A percentile compares a stretch with the other conserved stretches of the same genome.
Conservation (phyloP, 1,140 invertebrate genomes). For the Coptotermes formosanus region DNA sequence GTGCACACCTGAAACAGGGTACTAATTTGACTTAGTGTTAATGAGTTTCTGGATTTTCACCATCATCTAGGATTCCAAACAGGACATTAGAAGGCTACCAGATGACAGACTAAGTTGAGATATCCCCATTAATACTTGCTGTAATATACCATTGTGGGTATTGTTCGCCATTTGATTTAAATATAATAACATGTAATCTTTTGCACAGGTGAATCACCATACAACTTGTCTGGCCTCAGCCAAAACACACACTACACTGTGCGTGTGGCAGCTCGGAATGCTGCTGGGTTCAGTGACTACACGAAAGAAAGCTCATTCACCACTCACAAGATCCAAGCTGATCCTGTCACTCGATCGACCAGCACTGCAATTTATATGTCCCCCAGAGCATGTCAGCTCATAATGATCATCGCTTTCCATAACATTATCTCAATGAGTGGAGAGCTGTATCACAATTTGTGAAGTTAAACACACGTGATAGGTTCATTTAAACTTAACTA, state of each 20-base stretch:
- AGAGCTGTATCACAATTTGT: neutral
- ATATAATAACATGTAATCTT: no score
- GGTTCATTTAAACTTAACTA: neutral
- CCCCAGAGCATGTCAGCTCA: neutral
- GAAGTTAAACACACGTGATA: neutral
- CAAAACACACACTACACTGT: slow-evolving; percentile 43
- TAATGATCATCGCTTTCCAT: neutral
- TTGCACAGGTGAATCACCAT: slow-evolving; percentile 35
- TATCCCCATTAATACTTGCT: no score
- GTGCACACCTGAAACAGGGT: no score
- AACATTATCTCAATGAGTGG: neutral
- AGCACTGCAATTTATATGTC: neutral
- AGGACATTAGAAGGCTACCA: no score
- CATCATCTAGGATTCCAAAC: no score
- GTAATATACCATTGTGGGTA: no score
- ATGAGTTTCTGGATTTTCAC: no score
- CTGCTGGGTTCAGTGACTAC: slow-evolving; percentile 43
- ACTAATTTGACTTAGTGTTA: no score
- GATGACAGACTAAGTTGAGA: no score
- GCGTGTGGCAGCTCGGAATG: slow-evolving; percentile 42
- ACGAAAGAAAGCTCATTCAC: slow-evolving; percentile 21
- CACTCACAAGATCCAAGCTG: neutral
- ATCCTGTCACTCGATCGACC: slow-evolving; percentile 2
- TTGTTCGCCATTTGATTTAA: no score
- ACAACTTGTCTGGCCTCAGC: slow-evolving; percentile 37